Conservation (phyloP, 1,140 invertebrate genomes). For the Papilio aristodemus region DNA sequence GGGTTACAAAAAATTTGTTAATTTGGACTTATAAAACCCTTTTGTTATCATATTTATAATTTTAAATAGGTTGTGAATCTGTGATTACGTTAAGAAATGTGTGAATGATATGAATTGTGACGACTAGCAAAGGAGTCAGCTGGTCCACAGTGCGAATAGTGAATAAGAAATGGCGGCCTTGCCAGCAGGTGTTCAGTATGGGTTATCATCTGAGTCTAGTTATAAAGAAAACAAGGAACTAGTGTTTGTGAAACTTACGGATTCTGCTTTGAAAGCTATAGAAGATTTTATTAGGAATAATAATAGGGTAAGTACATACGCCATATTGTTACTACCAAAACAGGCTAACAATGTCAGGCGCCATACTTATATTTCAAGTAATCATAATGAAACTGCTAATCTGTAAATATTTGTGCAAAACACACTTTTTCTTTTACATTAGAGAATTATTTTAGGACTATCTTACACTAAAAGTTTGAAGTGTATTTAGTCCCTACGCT, state of each 20-base stretch:
- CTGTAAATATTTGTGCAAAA: conserved; percentile 57
- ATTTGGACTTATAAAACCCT: conserved; percentile 78
- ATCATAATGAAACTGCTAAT: conserved; percentile 76
- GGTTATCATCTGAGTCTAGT: conserved; percentile 93
- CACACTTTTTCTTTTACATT: conserved; percentile 40
- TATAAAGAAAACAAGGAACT: conserved; percentile 93
- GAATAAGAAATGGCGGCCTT: conserved; percentile 93
- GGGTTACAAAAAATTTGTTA: conserved; percentile 79
- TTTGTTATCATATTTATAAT: conserved; percentile 80
- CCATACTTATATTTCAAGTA: conserved; percentile 78
- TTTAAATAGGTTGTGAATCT: conserved; percentile 81
- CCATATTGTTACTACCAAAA: conserved; percentile 78
- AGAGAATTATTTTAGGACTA: conserved; percentile 40
- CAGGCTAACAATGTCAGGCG: conserved; percentile 78
- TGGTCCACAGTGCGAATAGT: conserved; percentile 81
- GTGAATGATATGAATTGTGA: conserved; percentile 80
- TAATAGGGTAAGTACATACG: conserved; percentile 88
- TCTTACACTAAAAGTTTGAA: conserved; percentile 40
- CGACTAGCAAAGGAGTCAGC: conserved; percentile 81
- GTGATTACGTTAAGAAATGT: conserved; percentile 81
- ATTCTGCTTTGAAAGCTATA: conserved; percentile 94
- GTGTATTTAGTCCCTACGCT: conserved; percentile 59
- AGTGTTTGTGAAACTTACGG: conserved; percentile 96
- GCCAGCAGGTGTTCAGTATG: conserved; percentile 96
- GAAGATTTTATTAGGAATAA: conserved; percentile 93